Evolutionary conservation across 2,113 vertebrate species (phyloP).

Genomic region (Nerophis ophidion): DNA sequence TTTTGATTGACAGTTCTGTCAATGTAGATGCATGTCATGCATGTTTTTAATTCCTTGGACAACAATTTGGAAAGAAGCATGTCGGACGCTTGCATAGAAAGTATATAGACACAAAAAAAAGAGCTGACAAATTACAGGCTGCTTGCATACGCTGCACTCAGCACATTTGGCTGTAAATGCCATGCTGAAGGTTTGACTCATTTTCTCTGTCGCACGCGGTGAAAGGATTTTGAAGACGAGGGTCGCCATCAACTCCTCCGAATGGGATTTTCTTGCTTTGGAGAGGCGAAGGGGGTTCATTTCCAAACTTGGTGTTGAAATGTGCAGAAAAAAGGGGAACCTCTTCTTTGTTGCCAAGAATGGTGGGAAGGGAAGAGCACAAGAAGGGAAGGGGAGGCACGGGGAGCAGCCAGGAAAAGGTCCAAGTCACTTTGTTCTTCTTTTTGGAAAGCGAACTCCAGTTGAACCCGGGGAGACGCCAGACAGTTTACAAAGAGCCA

Average conservation of each 20-base stretch:
- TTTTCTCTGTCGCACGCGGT: slow-evolving; percentile 69
- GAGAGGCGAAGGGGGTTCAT: slow-evolving; percentile 30
- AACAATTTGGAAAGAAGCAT: slow-evolving; percentile 57
- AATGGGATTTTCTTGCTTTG: slow-evolving; percentile 5
- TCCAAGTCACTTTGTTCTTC: slow-evolving; percentile 94
- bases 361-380: slow-evolving; percentile 63
- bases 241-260: slow-evolving; percentile 2
- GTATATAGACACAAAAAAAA: slow-evolving; percentile 46
- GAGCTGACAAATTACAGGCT: slow-evolving; percentile 70
- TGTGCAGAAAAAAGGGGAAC: slow-evolving; percentile 48
- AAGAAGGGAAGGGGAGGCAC: slow-evolving; percentile 62
- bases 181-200: slow-evolving; percentile 71
- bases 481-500: slow-evolving; percentile 73
- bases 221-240: slow-evolving; percentile 58
- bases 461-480: slow-evolving; percentile 84
- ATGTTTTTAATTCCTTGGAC: slow-evolving; percentile 11
- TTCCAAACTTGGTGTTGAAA: slow-evolving; percentile 57
- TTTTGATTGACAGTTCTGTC: too few species aligned
- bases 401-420: slow-evolving; percentile 89
- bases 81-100: slow-evolving; percentile 65
- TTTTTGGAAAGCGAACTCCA: slow-evolving; percentile 92
- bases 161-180: slow-evolving; percentile 78
- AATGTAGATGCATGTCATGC: too few species aligned
- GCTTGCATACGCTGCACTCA: slow-evolving; percentile 66
- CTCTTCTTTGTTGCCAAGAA: slow-evolving; percentile 63